Base-by-base conservation (phyloP, 2,113 vertebrate genomes). In the Conger conger region DNA sequence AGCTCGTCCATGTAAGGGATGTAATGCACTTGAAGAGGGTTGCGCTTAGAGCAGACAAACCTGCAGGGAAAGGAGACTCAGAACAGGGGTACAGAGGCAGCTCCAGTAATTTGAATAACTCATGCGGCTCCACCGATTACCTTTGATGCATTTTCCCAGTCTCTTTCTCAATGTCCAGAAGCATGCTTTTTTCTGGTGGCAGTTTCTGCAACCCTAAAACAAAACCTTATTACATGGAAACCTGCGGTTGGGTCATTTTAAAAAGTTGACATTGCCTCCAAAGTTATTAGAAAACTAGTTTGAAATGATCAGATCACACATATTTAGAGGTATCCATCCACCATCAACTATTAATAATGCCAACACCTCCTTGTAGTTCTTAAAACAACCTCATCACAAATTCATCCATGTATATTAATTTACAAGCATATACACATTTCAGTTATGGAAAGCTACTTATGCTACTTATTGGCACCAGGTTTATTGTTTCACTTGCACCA, bases 1-100 rank as follows among this genome's bases (percentile, higher is more conserved):
- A 99, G 90, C 40, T 95, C 95, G 79, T 97, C 96, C 15, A 93
- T 38, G 88, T 97, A 98, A 79, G 90, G 0, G 57, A 98, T 90
- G 80, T 93, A 97, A 82, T 93, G 87, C 0, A 93, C 80, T 82
- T 95, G 92, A 35, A 96, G 91, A 27, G 93, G 94, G 84, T 91
- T 89, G 63, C 87, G 54, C 20, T 23, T 83, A 7, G 88, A 88
- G 81, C 86, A 86, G 0, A 54, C 37, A n/a, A 80, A 86, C 36
- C 93, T 94, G 85, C 76, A 63, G 83, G 60, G 83, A 18, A 30
- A 86, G 5, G 20, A 37, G 77, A 20, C 79, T 81, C 35, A 84
- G 1, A 20, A 17, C 36, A 36, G 85, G 85, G 30, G 84, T 76
- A 80, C 85, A 76, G 30, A 78, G 35, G 33, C 6, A 18, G 20